These are phyloP conservation scores for Porites lutea DNA, from an alignment of 64 coral and sea anemone species.

Conservation along the genomic window DNA sequence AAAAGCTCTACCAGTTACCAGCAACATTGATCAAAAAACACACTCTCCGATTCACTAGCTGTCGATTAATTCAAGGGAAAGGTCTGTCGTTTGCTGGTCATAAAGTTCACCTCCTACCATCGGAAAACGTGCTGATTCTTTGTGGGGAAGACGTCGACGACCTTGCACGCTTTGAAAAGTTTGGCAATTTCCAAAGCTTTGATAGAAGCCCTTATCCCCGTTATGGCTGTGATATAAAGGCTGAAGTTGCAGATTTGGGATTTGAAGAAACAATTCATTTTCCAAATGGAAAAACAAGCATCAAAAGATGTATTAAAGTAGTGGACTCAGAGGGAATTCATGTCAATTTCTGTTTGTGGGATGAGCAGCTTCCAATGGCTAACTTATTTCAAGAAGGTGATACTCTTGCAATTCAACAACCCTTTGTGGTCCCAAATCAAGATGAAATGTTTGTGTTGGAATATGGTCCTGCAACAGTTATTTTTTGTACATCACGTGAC, in stretches of 20 bases:
- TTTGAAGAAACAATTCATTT: constrained; percentile 85
- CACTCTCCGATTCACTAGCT: constrained; percentile 80
- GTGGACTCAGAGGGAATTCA: constrained; percentile 85
- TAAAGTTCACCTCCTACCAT: constrained; percentile 80
- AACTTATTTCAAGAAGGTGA: constrained; percentile 93
- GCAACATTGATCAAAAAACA: constrained; percentile 50
- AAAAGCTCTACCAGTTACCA: constrained; percentile 88
- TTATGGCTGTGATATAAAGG: constrained; percentile 76
- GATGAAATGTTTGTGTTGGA: constrained; percentile 84
- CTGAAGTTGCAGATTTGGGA: constrained; percentile 79
- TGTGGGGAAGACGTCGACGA: constrained; percentile 25
- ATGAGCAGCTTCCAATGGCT: constrained; percentile 87
- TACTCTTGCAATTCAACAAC: constrained; percentile 80
- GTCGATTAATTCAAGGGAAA: constrained; percentile 77
- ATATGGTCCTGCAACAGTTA: constrained; percentile 91
- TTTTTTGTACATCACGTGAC: constrained; percentile 75
- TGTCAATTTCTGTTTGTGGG: constrained; percentile 83
- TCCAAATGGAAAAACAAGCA: constrained; percentile 86
- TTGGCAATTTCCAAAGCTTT: constrained; percentile 60
- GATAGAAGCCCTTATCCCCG: constrained; percentile 48
- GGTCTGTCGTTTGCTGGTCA: constrained; percentile 34
- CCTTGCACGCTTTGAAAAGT: constrained; percentile 28
- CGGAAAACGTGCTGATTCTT: constrained; percentile 87
- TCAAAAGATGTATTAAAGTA: constrained; percentile 72
- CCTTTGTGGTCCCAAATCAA: constrained; percentile 79